Percentiles rank a stretch among this genome's conserved stretches.
These are phyloP conservation scores for Tyto alba DNA, from an alignment of 2,113 vertebrate genomes.

Conservation along the genomic window DNA sequence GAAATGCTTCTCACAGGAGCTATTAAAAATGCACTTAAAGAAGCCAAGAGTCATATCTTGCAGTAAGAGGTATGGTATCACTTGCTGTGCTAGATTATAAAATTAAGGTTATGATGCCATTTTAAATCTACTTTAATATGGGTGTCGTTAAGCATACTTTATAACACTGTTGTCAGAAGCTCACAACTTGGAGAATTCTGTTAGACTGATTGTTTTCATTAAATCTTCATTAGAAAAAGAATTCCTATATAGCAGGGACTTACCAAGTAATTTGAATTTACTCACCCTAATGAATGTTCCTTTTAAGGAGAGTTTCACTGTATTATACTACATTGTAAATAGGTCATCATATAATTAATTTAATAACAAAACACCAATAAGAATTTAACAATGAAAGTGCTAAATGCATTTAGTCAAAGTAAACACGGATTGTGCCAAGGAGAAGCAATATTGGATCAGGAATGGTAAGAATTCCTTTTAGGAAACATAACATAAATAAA, in stretches of 20 bases:
- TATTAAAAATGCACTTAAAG: slow-evolving; percentile 27
- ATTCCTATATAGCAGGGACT: not conserved
- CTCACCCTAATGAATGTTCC: not conserved
- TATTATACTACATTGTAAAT: not conserved
- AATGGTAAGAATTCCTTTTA: not conserved
- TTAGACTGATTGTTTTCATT: slow-evolving; percentile 44
- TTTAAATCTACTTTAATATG: not conserved
- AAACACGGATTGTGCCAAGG: not conserved
- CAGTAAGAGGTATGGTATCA: not conserved
- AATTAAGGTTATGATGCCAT: not conserved
- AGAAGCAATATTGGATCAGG: not conserved
- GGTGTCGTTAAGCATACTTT: not conserved
- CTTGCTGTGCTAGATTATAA: not conserved
- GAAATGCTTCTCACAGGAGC: slow-evolving; percentile 21
- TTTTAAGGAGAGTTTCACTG: not conserved
- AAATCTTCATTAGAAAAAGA: slow-evolving; percentile 20
- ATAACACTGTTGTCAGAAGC: not conserved
- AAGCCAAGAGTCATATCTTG: not conserved
- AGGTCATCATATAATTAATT: not conserved
- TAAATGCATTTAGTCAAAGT: not conserved
- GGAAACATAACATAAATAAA: not conserved
- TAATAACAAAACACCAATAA: not conserved
- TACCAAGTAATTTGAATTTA: slow-evolving; percentile 19
- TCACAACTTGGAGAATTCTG: not conserved
- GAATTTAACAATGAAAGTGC: slow-evolving; percentile 10